A percentile compares a stretch with the other conserved stretches of the same genome.
Conservation (phyloP, 1,140 invertebrate genomes). For the Helicoverpa armigera region DNA sequence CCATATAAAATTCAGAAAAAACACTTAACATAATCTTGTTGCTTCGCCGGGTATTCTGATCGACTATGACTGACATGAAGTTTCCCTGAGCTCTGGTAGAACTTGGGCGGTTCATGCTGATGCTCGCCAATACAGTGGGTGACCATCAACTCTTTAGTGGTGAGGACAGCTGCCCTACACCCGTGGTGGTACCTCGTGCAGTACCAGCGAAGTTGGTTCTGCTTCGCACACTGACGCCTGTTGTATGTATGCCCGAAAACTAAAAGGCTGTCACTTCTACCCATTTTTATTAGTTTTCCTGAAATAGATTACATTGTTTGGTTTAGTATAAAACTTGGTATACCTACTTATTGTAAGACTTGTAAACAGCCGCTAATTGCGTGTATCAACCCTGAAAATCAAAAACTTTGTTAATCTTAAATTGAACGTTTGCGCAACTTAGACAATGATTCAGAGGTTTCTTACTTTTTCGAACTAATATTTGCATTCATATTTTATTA, state of each 20-base stretch:
- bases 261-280: constrained; percentile 53
- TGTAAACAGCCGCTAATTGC: no score
- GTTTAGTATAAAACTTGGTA: no score
- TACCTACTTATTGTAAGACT: no score
- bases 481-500: no score
- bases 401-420: neutral
- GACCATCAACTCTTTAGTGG: constrained; percentile 34
- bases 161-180: constrained; percentile 56
- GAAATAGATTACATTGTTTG: neutral
- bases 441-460: no score
- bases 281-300: constrained; percentile 4
- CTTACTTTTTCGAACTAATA: no score
- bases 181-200: constrained; percentile 55
- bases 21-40: no score
- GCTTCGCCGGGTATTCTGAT: no score
- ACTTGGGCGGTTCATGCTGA: neutral
- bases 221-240: constrained; percentile 26
- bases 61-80: no score
- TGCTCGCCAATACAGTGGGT: constrained; percentile 21
- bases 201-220: constrained; percentile 58
- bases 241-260: constrained; percentile 60
- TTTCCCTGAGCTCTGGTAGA: no score
- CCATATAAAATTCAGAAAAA: no score
- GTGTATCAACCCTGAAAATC: neutral
- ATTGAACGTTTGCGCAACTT: no score